Evolutionary conservation across 2,797 vertebrate species (phyloP).

Genomic region (Geotrypetes seraphini): DNA sequence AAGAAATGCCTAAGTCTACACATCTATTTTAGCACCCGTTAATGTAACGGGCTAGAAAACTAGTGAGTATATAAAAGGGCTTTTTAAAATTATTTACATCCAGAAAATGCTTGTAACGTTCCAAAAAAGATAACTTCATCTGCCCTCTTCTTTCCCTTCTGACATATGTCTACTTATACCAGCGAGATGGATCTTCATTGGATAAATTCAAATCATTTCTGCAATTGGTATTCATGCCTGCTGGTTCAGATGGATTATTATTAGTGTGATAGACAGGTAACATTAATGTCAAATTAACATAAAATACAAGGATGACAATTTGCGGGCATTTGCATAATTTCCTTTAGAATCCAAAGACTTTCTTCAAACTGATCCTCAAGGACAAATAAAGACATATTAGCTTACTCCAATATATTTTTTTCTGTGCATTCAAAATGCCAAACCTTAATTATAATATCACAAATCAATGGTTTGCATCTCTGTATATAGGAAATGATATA

Average conservation of each 20-base stretch:
- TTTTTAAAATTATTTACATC: too few species aligned
- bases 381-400: constrained; percentile 21
- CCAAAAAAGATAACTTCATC: too few species aligned
- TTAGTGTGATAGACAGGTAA: constrained; percentile 26
- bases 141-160: constrained; percentile 15
- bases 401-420: constrained; percentile 10
- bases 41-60: too few species aligned
- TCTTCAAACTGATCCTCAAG: constrained; percentile 23
- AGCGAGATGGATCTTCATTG: constrained; percentile 20
- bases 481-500: constrained; percentile 11
- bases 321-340: constrained; percentile 26
- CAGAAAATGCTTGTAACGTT: too few species aligned
- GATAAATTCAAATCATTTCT: constrained; percentile 15
- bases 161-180: constrained; percentile 18
- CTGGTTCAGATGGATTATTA: constrained; percentile 30
- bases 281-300: constrained; percentile 45
- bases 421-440: constrained; percentile 17
- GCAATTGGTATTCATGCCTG: constrained; percentile 27
- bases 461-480: constrained; percentile 12
- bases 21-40: too few species aligned
- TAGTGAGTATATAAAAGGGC: too few species aligned
- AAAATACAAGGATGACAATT: constrained; percentile 27
- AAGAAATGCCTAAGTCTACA: too few species aligned
- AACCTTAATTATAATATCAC: constrained; percentile 6
- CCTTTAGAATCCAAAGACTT: constrained; percentile 20